A percentile compares a stretch with the other conserved stretches of the same genome.
phyloP scores from a whole-genome alignment of 1,140 invertebrate species.

The Polyergus mexicanus region DNA sequence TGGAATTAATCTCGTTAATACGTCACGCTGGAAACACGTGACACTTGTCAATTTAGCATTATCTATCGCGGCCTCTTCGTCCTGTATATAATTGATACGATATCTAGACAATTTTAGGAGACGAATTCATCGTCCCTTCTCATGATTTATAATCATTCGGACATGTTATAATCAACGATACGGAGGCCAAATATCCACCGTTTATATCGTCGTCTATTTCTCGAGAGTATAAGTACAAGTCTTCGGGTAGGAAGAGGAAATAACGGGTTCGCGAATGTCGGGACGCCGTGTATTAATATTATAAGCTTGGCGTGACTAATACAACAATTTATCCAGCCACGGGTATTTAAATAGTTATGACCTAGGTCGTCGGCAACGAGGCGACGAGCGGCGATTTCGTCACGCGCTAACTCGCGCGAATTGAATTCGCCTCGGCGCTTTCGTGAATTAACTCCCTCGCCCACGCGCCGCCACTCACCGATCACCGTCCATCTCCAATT shows the following conservation, averaged over 20 bases:
- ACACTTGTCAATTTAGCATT: not conserved
- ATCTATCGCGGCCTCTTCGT: not conserved
- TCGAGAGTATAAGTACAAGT: conserved; percentile 12
- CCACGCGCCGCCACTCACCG: conserved; percentile 77
- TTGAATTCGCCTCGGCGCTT: conserved; percentile 84
- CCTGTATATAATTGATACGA: not conserved
- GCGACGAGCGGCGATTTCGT: conserved; percentile 81
- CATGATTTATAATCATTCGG: not conserved
- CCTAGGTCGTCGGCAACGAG: conserved; percentile 75
- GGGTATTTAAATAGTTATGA: conserved; percentile 85
- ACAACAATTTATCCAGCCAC: conserved; percentile 83
- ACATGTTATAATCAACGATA: not conserved
- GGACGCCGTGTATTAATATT: conserved; percentile 80
- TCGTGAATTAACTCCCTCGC: conserved; percentile 82
- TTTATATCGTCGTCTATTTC: not conserved
- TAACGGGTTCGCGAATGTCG: conserved; percentile 43
- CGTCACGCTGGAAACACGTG: not conserved
- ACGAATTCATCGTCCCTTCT: not conserved
- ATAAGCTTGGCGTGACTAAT: conserved; percentile 85
- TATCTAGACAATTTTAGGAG: not conserved
- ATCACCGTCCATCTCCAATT: conserved; percentile 5
- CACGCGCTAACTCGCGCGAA: conserved; percentile 84
- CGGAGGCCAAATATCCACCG: not conserved
- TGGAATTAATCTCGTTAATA: conserved; percentile 8
- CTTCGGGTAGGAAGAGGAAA: conserved; percentile 4